Evolutionary conservation across 2,888 invertebrate genomes (phyloP).

Genomic region (Poecilus cupreus): DNA sequence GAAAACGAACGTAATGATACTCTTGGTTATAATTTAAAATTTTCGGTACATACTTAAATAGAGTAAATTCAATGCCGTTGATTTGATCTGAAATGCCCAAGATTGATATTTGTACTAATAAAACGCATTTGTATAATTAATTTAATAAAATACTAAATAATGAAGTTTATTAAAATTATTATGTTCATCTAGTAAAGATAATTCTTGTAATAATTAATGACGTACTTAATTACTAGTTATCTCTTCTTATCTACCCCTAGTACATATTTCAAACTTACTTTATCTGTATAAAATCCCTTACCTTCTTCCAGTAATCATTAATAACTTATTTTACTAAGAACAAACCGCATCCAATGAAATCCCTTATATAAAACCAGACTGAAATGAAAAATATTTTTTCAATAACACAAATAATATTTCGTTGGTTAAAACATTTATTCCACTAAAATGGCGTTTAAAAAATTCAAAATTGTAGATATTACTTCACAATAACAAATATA

Average conservation of each 20-base stretch:
- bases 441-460: constrained; percentile 45
- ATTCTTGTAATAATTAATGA: not conserved
- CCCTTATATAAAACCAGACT: no score
- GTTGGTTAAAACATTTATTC: constrained; percentile 53
- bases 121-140: no score
- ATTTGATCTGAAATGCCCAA: no score
- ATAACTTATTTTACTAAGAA: no score
- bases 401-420: not conserved
- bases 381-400: not conserved
- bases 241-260: constrained; percentile 28
- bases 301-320: no score
- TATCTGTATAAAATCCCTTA: not conserved
- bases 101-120: not conserved
- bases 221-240: not conserved
- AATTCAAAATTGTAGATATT: constrained; percentile 48
- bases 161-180: no score
- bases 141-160: no score
- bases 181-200: no score
- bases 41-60: not conserved
- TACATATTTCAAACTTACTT: constrained; percentile 6
- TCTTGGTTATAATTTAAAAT: not conserved
- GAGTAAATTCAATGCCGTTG: no score
- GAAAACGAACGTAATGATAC: not conserved
- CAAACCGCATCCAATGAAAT: no score
- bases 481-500: constrained; percentile 54